phyloP scores from a whole-genome alignment of 2,113 vertebrate species.

The Gila orcuttii region DNA sequence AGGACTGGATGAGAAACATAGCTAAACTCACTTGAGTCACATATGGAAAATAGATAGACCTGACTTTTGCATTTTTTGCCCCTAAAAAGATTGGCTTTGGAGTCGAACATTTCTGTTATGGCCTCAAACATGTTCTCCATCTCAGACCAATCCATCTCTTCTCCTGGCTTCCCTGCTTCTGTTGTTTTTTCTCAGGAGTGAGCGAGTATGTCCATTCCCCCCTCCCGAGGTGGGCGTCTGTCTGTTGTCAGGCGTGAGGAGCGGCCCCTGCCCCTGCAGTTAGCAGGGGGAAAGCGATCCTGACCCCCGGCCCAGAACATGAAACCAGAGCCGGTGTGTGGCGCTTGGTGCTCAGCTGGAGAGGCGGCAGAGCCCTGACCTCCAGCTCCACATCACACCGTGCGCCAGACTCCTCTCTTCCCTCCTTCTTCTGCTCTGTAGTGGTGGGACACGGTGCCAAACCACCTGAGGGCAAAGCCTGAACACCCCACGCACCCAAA shows the following conservation, averaged over 20 bases:
- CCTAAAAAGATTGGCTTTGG: slow-evolving; percentile 9
- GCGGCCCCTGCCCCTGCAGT: slow-evolving; percentile 48
- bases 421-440: slow-evolving; percentile 26
- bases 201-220: slow-evolving; percentile 42
- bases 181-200: slow-evolving; percentile 35
- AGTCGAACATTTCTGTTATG: slow-evolving; percentile 6
- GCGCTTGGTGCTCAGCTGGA: slow-evolving; percentile 79
- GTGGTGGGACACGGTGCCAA: slow-evolving; percentile 45
- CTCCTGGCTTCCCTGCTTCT: slow-evolving; percentile 52
- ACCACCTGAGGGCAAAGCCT: slow-evolving; percentile 44
- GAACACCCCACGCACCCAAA: not conserved
- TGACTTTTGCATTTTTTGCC: slow-evolving; percentile 10
- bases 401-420: slow-evolving; percentile 60
- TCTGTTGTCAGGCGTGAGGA: slow-evolving; percentile 68
- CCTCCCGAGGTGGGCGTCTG: slow-evolving; percentile 70
- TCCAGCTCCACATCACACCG: slow-evolving; percentile 64
- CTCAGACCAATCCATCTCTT: slow-evolving; percentile 50
- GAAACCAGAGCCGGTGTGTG: slow-evolving; percentile 74
- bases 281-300: slow-evolving; percentile 63
- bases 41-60: slow-evolving; percentile 12
- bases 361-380: slow-evolving; percentile 67
- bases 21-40: not conserved
- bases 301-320: slow-evolving; percentile 66
- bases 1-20: not conserved
- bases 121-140: slow-evolving; percentile 50